A percentile compares a stretch with the other conserved stretches of the same genome.
These are phyloP conservation scores for Stictocephala bisonia DNA, from an alignment of 2,888 invertebrate species.

Conservation along the genomic window DNA sequence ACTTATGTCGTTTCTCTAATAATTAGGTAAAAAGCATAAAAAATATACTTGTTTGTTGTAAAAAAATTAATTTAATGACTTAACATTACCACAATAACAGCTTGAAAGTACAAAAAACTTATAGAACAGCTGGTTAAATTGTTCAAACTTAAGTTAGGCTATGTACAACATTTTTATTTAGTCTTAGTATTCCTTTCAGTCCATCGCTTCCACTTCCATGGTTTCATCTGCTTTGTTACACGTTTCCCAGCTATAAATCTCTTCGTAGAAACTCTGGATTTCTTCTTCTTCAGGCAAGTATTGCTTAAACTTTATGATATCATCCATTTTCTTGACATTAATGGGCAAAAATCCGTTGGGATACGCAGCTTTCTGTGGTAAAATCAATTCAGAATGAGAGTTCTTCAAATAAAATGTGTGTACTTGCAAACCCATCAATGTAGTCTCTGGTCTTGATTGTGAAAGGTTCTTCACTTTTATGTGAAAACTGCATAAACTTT, in stretches of 20 bases:
- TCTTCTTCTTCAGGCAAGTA: constrained; percentile 39
- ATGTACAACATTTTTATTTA: too few species aligned
- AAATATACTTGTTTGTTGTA: too few species aligned
- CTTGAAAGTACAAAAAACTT: too few species aligned
- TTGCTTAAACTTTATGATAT: constrained; percentile 22
- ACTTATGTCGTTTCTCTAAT: too few species aligned
- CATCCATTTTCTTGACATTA: constrained; percentile 22
- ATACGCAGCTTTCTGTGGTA: constrained; percentile 22
- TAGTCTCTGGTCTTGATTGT: constrained; percentile 4
- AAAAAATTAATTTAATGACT: too few species aligned
- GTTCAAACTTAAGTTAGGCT: too few species aligned
- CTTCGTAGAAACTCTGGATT: constrained; percentile 29
- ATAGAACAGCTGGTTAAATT: too few species aligned
- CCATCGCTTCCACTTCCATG: neutral
- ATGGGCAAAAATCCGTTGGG: constrained; percentile 33
- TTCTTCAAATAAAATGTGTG: constrained; percentile 30
- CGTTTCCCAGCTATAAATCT: constrained; percentile 21
- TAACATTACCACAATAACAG: too few species aligned
- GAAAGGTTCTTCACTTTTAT: neutral
- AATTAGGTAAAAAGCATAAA: too few species aligned
- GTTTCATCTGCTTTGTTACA: neutral
- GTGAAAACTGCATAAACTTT: constrained; percentile 32
- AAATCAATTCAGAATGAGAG: neutral
- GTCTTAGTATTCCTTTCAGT: too few species aligned
- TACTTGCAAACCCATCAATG: constrained; percentile 30